Evolutionary conservation across 1,140 invertebrate genomes (phyloP).

Genomic region (Caenorhabditis brenneri): DNA sequence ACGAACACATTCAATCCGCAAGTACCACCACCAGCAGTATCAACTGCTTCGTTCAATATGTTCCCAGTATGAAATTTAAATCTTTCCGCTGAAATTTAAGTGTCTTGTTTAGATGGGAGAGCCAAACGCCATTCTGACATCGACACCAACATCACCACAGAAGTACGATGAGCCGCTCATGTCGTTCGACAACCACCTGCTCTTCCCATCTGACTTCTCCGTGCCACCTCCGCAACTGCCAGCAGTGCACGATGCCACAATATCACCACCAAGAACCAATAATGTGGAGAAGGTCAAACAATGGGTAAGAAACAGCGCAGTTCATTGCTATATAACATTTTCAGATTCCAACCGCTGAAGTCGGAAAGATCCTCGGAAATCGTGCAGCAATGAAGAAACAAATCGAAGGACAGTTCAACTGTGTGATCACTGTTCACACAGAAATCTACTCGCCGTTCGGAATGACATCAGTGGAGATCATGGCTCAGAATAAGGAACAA

Average conservation of each 20-base stretch:
- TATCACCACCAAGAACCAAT: background rate
- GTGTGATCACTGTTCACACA: conserved; percentile 18
- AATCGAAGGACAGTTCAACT: conserved; percentile 21
- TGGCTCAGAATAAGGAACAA: conserved; percentile 10
- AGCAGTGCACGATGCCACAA: background rate
- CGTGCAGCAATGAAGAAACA: conserved; percentile 25
- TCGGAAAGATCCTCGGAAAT: conserved; percentile 11
- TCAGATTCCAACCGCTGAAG: background rate
- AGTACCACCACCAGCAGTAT: background rate
- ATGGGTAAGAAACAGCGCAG: background rate
- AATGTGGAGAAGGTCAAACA: conserved; percentile 18
- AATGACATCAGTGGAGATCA: background rate
- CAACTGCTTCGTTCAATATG: background rate
- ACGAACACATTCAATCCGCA: background rate
- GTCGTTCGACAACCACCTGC: background rate
- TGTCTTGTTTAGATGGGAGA: background rate
- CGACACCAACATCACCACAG: background rate
- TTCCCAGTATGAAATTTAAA: background rate
- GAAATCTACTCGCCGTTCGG: background rate
- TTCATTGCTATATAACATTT: background rate
- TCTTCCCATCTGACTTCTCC: background rate
- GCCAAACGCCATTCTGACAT: conserved; percentile 20
- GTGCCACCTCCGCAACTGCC: background rate
- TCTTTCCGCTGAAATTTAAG: background rate
- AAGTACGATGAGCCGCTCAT: background rate